Evolutionary conservation across 2,888 invertebrate genomes (phyloP).

Genomic region (Ornithoptera priamus): DNA sequence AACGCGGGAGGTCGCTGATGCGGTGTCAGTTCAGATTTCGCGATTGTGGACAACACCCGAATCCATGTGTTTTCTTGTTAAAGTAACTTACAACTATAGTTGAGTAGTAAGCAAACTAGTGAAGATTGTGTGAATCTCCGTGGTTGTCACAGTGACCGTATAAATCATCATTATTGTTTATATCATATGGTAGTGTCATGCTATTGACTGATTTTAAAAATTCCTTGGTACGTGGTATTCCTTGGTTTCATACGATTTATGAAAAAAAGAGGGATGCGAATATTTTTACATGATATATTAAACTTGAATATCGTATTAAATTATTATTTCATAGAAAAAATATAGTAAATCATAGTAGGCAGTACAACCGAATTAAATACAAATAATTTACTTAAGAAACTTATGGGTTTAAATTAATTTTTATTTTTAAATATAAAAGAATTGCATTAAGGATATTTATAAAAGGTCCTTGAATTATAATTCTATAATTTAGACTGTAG

Average conservation of each 20-base stretch:
- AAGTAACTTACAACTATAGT: neutral
- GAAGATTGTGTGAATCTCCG: neutral
- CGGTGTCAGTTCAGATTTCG: slow-evolving; percentile 39
- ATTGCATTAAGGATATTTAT: neutral
- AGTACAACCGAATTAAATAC: too few species aligned
- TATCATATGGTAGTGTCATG: neutral
- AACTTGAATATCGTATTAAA: too few species aligned
- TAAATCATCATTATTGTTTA: neutral
- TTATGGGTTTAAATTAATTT: too few species aligned
- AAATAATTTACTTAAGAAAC: too few species aligned
- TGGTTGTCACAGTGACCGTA: neutral
- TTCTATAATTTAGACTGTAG: neutral
- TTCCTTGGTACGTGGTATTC: neutral
- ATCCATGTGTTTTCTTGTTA: neutral
- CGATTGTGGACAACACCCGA: slow-evolving; percentile 36
- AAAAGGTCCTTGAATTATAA: neutral
- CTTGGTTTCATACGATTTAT: neutral
- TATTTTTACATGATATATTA: neutral
- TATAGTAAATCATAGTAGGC: too few species aligned
- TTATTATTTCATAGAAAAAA: too few species aligned
- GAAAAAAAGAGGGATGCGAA: neutral
- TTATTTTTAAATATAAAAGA: too few species aligned
- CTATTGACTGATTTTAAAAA: neutral
- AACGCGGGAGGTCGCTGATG: slow-evolving; percentile 31
- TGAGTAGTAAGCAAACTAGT: neutral